Evolutionary conservation across 2,113 vertebrate species (phyloP).

Genomic region (Casuarius casuarius): DNA sequence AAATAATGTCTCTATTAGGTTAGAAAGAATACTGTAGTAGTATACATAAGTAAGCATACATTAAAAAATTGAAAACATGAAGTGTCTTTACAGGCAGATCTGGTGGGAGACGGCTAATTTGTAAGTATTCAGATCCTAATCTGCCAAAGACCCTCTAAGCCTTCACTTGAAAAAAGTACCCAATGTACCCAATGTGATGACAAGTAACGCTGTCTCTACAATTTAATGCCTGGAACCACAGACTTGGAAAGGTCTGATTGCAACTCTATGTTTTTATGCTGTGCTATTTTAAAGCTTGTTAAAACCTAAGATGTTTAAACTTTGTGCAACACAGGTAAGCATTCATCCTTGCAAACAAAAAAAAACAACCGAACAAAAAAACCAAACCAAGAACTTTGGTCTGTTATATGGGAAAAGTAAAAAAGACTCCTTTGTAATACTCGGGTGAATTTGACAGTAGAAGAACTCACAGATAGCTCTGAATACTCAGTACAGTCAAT

Average conservation of each 20-base stretch:
- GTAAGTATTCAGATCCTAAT: background rate
- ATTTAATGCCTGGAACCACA: background rate
- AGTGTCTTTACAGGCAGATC: background rate
- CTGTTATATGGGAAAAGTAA: background rate
- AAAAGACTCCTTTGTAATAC: background rate
- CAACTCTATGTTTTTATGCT: background rate
- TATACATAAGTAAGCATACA: background rate
- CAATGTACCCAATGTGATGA: background rate
- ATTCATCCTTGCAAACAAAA: background rate
- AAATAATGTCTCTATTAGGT: background rate
- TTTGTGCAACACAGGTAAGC: background rate
- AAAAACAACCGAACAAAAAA: background rate
- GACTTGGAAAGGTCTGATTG: background rate
- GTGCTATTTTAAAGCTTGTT: conserved; percentile 6
- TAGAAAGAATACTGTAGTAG: background rate
- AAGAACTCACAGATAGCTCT: background rate
- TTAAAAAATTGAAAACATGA: background rate
- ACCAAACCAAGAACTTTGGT: background rate
- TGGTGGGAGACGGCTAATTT: background rate
- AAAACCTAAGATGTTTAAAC: background rate
- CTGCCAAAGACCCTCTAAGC: background rate
- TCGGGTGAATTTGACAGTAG: background rate
- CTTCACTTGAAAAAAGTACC: background rate
- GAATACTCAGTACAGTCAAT: background rate
- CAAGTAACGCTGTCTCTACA: background rate